phyloP scores from a whole-genome alignment of 2,797 vertebrate genomes.

The Intellagama lesueurii region DNA sequence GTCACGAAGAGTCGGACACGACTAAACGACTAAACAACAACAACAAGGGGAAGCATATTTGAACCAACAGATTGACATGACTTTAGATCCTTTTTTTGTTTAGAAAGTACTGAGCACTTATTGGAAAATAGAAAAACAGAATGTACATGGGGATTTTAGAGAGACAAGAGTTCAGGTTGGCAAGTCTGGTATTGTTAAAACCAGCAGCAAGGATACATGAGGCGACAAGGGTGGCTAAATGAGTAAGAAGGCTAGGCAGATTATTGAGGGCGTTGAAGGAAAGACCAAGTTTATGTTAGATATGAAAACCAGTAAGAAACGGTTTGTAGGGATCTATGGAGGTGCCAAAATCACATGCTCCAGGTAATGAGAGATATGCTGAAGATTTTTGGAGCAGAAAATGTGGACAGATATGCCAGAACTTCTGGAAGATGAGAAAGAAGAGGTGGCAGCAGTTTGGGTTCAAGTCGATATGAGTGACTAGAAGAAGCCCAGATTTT shows the following conservation, averaged over 20 bases:
- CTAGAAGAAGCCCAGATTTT: too few relatives aligned
- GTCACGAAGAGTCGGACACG: too few relatives aligned
- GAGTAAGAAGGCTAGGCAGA: too few relatives aligned
- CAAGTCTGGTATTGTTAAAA: not conserved
- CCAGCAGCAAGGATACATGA: not conserved
- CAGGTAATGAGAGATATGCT: too few relatives aligned
- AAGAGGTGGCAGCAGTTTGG: not conserved
- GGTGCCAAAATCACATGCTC: too few relatives aligned
- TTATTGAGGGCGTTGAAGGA: too few relatives aligned
- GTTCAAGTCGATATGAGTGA: not conserved
- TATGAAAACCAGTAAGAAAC: too few relatives aligned
- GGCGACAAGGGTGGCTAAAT: too few relatives aligned
- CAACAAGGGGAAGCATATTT: not conserved
- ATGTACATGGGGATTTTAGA: not conserved
- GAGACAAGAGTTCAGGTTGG: not conserved
- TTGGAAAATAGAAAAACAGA: not conserved
- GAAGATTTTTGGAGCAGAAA: not conserved
- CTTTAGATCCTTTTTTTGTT: not conserved
- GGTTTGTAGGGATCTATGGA: not conserved
- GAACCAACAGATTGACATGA: not conserved
- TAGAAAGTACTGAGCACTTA: not conserved
- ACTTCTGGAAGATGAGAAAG: not conserved
- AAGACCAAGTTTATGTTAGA: not conserved
- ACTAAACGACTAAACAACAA: too few relatives aligned
- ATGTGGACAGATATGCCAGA: not conserved